Base-by-base conservation (phyloP, 2,113 vertebrate genomes). In the Puffinus mauretanicus region DNA sequence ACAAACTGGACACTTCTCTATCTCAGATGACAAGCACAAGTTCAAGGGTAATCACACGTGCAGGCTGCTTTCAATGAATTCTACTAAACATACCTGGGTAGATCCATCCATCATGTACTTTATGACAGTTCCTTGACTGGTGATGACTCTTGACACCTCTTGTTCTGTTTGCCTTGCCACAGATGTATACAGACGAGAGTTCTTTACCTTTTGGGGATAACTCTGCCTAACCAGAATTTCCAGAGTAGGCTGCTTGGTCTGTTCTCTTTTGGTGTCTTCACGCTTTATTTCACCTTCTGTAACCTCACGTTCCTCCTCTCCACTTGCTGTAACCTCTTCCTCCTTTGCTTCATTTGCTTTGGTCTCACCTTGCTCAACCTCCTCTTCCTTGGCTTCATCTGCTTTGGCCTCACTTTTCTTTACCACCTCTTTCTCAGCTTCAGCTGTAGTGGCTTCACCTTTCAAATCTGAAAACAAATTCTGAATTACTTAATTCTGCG, bases 51-150 rank as follows among this genome's bases (percentile, higher is more conserved):
- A 83, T 38, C 26, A 36, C 20, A 61, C 7, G 44, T 0, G 4
- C 5, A 77, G 30, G 21, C 9, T 61, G 14, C 60, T 87, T 76
- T 38, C 51, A 78, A 42, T 27, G 13, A 79, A 27, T 44, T 83
- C 38, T 69, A 27, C 29, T 80, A 78, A 79, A 81, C 44, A 32
- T 97, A 99, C 99, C 99, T 99, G 95, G 30, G 98, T 98, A 79
- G 99, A 98, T 34, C 99, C 98, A 76, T 99, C 98, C 97, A 97
- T 93, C 98, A 99, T 97, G 92, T 97, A 96, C 78, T 98, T 99
- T 92, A 99, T 81, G 55, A 99, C 99, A 18, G 98, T 97, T 83
- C 99, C 99, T 94, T 98, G 98, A 58, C 93, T 92, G 76, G 98
- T 99, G 93, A 99, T 96, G 40, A 98, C 96, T 81, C 99, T 98